Percentiles rank a stretch among this genome's conserved stretches.
Evolutionary conservation across 2,888 invertebrate genomes (phyloP).

Genomic region (Drosophila pseudotalamancana): DNA sequence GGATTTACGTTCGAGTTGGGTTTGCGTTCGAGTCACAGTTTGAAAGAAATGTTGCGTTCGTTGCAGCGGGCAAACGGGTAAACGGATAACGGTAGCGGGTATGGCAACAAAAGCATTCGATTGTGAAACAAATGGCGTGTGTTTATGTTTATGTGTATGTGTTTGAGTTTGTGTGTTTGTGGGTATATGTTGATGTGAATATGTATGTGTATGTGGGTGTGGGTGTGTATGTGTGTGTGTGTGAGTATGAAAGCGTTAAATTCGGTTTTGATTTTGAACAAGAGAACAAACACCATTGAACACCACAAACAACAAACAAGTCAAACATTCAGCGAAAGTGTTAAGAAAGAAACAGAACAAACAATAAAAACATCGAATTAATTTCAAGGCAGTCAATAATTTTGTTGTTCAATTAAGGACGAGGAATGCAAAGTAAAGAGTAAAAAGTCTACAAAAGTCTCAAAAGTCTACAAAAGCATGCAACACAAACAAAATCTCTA

Average conservation of each 20-base stretch:
- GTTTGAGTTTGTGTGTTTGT: slow-evolving; percentile 3
- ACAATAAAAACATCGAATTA: slow-evolving; percentile 67
- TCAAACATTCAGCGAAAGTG: slow-evolving; percentile 77
- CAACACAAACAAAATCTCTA: neutral
- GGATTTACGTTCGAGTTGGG: slow-evolving; percentile 8
- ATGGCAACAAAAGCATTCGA: slow-evolving; percentile 74
- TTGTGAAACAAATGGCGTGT: slow-evolving; percentile 54
- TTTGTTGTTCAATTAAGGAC: slow-evolving; percentile 33
- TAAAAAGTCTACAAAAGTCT: slow-evolving; percentile 18
- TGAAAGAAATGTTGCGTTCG: slow-evolving; percentile 40
- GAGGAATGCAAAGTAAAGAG: slow-evolving; percentile 20
- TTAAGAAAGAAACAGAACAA: slow-evolving; percentile 67
- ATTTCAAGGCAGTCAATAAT: slow-evolving; percentile 58
- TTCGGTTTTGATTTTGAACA: slow-evolving; percentile 50
- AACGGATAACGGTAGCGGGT: slow-evolving; percentile 56
- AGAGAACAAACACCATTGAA: slow-evolving; percentile 73
- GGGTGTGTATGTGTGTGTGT: slow-evolving; percentile 43
- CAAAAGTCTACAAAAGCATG: slow-evolving; percentile 18
- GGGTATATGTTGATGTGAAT: slow-evolving; percentile 15
- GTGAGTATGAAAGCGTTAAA: slow-evolving; percentile 75
- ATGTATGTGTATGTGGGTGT: slow-evolving; percentile 36
- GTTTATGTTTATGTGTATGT: neutral
- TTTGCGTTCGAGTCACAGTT: slow-evolving; percentile 23
- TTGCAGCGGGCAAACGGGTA: slow-evolving; percentile 52
- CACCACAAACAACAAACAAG: slow-evolving; percentile 79